Evolutionary conservation across 1,140 invertebrate species (phyloP).

Genomic region (Rhynchophorus ferrugineus): DNA sequence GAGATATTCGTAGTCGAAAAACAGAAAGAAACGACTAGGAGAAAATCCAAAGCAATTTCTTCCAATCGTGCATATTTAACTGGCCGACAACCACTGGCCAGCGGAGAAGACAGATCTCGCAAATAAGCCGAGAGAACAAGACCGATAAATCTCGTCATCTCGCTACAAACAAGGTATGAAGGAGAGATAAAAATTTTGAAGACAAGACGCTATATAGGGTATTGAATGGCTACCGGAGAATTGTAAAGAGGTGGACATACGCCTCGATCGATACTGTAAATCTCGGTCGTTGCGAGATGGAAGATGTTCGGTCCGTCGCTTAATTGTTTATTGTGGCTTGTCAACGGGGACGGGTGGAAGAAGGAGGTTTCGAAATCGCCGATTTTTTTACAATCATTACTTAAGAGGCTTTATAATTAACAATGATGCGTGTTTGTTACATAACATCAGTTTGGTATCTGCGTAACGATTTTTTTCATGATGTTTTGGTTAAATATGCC

Average conservation of each 20-base stretch:
- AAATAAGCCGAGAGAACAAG: slow-evolving; percentile 23
- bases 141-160: slow-evolving; percentile 32
- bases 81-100: slow-evolving; percentile 20
- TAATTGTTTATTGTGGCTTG: too few relatives aligned
- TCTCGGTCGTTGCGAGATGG: too few relatives aligned
- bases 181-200: slow-evolving; percentile 39
- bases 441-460: too few relatives aligned
- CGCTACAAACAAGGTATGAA: slow-evolving; percentile 37
- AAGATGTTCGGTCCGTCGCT: too few relatives aligned
- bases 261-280: slow-evolving; percentile 8
- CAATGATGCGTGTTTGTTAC: too few relatives aligned
- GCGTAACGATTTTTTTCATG: too few relatives aligned
- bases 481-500: too few relatives aligned
- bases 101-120: slow-evolving; percentile 24
- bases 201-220: slow-evolving; percentile 37
- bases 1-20: too few relatives aligned
- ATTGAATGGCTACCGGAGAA: slow-evolving; percentile 33
- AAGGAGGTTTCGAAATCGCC: too few relatives aligned
- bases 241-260: slow-evolving; percentile 27
- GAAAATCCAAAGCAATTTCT: too few relatives aligned
- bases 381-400: background rate
- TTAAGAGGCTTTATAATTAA: background rate
- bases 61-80: slow-evolving; percentile 24
- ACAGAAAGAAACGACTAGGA: too few relatives aligned
- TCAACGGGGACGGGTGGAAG: too few relatives aligned